Base-by-base conservation (phyloP, 2,888 invertebrate species). In the Melieria crassipennis region DNA sequence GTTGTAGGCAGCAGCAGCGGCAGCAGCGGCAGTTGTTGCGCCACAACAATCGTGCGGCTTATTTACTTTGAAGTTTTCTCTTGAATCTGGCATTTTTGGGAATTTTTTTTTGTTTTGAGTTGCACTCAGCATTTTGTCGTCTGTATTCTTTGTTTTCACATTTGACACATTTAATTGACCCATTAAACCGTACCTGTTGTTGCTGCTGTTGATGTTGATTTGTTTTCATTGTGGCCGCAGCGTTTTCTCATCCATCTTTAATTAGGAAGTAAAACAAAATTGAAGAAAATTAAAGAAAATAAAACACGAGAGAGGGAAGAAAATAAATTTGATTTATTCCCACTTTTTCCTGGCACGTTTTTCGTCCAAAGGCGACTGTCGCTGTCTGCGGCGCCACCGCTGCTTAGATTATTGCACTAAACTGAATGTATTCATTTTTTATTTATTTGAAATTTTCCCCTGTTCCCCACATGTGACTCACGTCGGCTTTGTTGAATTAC, bases 91-190 rank as follows among this genome's bases (percentile, higher is more conserved):
- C 30, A 30, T 30, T 30, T 30, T 16, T 16, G 16, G 1, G 16
- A 16, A 16, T 16, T 30, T 30, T 30, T 30, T 1, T 30, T 30
- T 30, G 30, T 9, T 52, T 52, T n/a, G 13, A 52, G 6, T 5
- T 52, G 52, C 11, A 50, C 11, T 4, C 13, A 52, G 52, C 52
- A n/a, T 52, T 13, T 52, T 13, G 5, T 52, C 6, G 52, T 52
- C 52, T 9, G 10, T 11, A 13, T 52, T 13, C n/a, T 52, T 13
- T 52, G 11, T 13, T 52, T 52, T n/a, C n/a, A n/a, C 52, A 57
- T 5, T 57, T 57, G 57, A 57, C 57, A 57, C 57, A 30, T 57
- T 57, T 16, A 57, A 57, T 57, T 57, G 57, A 57, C 57, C 57
- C 57, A 57, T 57, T 52, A 52, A 52, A 52, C 13, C 30, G 30